A percentile compares a stretch with the other conserved stretches of the same genome.
These are phyloP conservation scores for Thymelicus sylvestris DNA, from an alignment of 2,888 invertebrate genomes.

Conservation along the genomic window DNA sequence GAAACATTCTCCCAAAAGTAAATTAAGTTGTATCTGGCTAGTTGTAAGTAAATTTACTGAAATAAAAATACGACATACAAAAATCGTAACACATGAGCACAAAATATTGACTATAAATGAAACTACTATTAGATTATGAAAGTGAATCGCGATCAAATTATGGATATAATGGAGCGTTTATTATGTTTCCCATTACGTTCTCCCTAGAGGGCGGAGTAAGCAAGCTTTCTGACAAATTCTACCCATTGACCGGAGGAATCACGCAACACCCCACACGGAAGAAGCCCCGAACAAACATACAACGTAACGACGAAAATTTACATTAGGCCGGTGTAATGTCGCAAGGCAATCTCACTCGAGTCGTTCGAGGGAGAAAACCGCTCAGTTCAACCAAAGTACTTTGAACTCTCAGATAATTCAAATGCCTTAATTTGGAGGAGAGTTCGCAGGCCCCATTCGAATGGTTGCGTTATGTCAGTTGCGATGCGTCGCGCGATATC, in stretches of 20 bases:
- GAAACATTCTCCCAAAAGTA: too few species aligned
- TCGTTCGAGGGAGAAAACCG: conserved; percentile 76
- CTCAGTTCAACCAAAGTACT: conserved; percentile 58
- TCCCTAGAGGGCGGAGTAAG: conserved; percentile 48
- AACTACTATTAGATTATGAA: conserved; percentile 29
- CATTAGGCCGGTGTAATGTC: conserved; percentile 81
- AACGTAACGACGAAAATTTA: conserved; percentile 77
- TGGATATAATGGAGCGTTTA: conserved; percentile 50
- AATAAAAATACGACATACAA: too few species aligned
- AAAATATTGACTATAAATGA: conserved; percentile 5
- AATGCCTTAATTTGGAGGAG: conserved; percentile 43
- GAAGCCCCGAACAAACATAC: conserved; percentile 65
- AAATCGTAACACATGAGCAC: too few species aligned
- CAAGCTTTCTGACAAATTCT: conserved; percentile 50
- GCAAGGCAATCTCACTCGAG: conserved; percentile 79
- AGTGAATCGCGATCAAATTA: conserved; percentile 38
- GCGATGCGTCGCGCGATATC: conserved; percentile 72
- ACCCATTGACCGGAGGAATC: conserved; percentile 65
- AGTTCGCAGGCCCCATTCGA: conserved; percentile 52
- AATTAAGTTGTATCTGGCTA: too few species aligned
- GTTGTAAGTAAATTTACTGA: too few species aligned
- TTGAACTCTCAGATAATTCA: conserved; percentile 55
- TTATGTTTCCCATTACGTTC: conserved; percentile 45
- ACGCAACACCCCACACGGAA: conserved; percentile 56
- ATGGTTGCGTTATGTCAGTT: conserved; percentile 67